Evolutionary conservation across 2,888 invertebrate genomes (phyloP).

Genomic region (Corythucha ciliata): DNA sequence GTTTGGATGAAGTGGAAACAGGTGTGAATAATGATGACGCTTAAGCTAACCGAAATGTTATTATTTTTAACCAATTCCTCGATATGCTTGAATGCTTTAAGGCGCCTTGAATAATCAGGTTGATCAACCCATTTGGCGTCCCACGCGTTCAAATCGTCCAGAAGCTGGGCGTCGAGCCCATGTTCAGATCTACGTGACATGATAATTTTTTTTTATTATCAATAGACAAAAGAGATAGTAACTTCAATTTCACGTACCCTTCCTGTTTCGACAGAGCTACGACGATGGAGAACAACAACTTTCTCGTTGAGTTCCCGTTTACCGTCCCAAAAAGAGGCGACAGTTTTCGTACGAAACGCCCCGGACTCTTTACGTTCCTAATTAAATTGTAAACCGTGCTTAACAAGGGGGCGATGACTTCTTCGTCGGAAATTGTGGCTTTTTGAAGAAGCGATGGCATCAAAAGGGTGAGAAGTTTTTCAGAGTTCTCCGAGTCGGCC

Average conservation of each 20-base stretch:
- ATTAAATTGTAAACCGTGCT: conserved; percentile 66
- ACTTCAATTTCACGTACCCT: conserved; percentile 22
- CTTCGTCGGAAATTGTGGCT: conserved; percentile 53
- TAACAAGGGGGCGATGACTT: conserved; percentile 59
- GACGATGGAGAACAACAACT: conserved; percentile 48
- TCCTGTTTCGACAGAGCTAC: conserved; percentile 22
- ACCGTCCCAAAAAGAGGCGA: conserved; percentile 64
- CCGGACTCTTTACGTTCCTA: conserved; percentile 54
- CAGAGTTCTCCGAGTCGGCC: conserved; percentile 50
- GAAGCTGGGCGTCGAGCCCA: conserved; percentile 29
- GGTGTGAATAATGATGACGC: conserved; percentile 68
- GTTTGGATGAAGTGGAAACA: conserved; percentile 65
- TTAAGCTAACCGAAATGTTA: conserved; percentile 53
- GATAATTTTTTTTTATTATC: not conserved
- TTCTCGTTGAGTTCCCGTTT: conserved; percentile 54
- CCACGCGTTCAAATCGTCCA: conserved; percentile 64
- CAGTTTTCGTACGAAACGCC: conserved; percentile 57
- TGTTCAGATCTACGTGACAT: conserved; percentile 14
- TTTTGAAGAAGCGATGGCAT: conserved; percentile 62
- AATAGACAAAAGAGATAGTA: not conserved
- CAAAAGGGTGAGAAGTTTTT: conserved; percentile 57
- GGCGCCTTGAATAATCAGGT: conserved; percentile 75
- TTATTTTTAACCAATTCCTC: conserved; percentile 42
- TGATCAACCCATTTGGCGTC: conserved; percentile 85
- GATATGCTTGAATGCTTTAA: conserved; percentile 66